phyloP scores from a whole-genome alignment of 1,140 invertebrate species.

The Elymnias hypermnestra region DNA sequence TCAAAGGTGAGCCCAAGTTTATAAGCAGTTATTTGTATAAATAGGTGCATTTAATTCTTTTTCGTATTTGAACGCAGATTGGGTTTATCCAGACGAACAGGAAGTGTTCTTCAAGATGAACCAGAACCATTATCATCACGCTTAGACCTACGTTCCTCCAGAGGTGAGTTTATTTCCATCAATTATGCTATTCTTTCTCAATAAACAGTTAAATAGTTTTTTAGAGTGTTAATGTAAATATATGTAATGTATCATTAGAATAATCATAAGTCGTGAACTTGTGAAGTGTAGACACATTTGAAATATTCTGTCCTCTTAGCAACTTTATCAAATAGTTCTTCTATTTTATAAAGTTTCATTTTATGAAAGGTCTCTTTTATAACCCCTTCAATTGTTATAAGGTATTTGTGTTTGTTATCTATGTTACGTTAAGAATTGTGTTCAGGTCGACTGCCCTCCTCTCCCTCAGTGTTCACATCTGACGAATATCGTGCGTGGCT shows the following conservation, averaged over 20 bases:
- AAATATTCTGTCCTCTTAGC: no score
- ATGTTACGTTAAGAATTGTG: conserved; percentile 1
- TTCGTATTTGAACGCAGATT: conserved; percentile 34
- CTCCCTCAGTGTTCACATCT: conserved; percentile 86
- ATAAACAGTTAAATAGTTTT: no score
- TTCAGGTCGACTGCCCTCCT: conserved; percentile 61
- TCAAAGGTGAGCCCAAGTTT: conserved; percentile 45
- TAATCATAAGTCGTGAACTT: no score
- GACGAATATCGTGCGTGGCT: conserved; percentile 94
- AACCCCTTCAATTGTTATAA: no score
- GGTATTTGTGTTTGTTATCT: neutral
- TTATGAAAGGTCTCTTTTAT: no score
- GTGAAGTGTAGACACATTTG: no score
- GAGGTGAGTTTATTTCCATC: conserved; percentile 48
- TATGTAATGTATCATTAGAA: no score
- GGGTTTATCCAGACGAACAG: conserved; percentile 57
- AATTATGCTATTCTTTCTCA: no score
- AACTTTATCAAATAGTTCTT: no score
- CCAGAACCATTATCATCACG: conserved; percentile 65
- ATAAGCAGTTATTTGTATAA: neutral
- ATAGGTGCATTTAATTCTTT: neutral
- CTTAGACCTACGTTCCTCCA: conserved; percentile 68
- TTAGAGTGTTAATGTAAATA: no score
- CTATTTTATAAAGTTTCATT: no score
- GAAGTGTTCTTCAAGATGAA: conserved; percentile 64